Evolutionary conservation across 2,113 vertebrate species (phyloP), one percentile per base, ranked within the genome.

Genomic region (Phaethon lepturus): DNA sequence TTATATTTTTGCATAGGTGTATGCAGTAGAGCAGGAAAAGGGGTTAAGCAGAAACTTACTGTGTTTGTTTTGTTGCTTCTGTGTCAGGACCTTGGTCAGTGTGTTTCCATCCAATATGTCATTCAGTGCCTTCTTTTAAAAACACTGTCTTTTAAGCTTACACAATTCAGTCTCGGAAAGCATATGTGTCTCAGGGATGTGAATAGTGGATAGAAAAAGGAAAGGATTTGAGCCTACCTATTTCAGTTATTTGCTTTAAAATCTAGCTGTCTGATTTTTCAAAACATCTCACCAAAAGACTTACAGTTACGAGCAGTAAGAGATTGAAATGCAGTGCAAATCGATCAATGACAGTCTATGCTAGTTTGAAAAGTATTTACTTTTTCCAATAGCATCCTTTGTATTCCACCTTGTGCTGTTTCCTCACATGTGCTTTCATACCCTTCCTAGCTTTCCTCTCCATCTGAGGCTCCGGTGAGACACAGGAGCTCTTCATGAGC

Each of bases 171-270:
- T 31, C 50, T 63, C 0, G 0, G 29, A 16, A 77, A 81, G 19
- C 17, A 53, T 6, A 3, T 28, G 10, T 35, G 13, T 19, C 38
- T 94, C 18, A 31, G 47, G 33, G 13, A 7, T 44, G 47, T 63
- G 31, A 68, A 28, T 20, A 28, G 2, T 0, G 0, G 20, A 8
- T 4, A 66, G 26, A 89, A 35, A 86, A 89, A 38, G 23, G 10
- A 84, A 84, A 93, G 25, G 26, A 66, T 18, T 40, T 44, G n/a
- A 89, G 29, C 5, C 0, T 9, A 19, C 17, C 17, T 16, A 45
- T 28, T 13, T 66, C 20, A 53, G 1, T 8, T 58, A 49, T 6
- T 17, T 69, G 11, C 5, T 69, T 86, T 91, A 55, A 86, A 88
- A 83, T 53, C 25, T 17, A 47, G 5, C 15, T 49, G 15, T 53